Percentiles rank a stretch among this genome's conserved stretches.
Conservation (phyloP, 2,113 vertebrate genomes). For the Blennius ocellaris region DNA sequence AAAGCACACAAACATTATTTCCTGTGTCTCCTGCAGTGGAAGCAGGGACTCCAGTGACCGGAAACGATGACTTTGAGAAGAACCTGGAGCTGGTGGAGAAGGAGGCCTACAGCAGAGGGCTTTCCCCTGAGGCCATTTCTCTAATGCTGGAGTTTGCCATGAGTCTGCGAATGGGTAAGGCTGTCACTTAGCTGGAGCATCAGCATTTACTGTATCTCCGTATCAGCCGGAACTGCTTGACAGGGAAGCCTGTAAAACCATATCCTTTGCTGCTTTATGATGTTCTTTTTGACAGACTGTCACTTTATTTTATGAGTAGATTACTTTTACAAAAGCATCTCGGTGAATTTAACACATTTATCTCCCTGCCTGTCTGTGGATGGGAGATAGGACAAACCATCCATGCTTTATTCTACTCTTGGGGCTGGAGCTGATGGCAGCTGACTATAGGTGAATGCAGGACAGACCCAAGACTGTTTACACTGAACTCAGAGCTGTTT, state of each 20-base stretch:
- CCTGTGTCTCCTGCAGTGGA: constrained; percentile 73
- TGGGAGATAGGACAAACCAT: neutral
- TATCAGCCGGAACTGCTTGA: neutral
- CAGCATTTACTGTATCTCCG: too few relatives aligned
- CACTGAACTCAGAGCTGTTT: too few relatives aligned
- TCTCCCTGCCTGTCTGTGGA: neutral
- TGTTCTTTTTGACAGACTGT: too few relatives aligned
- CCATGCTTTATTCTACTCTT: too few relatives aligned
- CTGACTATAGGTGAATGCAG: too few relatives aligned
- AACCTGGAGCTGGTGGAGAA: constrained; percentile 87
- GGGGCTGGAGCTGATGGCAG: too few relatives aligned
- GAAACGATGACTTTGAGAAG: constrained; percentile 78
- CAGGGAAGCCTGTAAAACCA: neutral
- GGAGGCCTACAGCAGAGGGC: constrained; percentile 84
- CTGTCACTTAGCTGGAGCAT: neutral
- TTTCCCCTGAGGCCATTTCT: constrained; percentile 86
- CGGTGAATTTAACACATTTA: neutral
- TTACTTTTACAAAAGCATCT: neutral
- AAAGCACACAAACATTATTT: too few relatives aligned
- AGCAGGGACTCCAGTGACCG: constrained; percentile 68
- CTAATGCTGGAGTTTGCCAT: constrained; percentile 87
- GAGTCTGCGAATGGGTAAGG: constrained; percentile 90
- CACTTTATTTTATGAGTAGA: neutral
- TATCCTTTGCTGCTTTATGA: neutral
- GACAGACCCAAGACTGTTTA: too few relatives aligned